A percentile compares a stretch with the other conserved stretches of the same genome.
These are phyloP conservation scores for Herpetotheres cachinnans DNA, from an alignment of 2,113 vertebrate species.

Conservation along the genomic window DNA sequence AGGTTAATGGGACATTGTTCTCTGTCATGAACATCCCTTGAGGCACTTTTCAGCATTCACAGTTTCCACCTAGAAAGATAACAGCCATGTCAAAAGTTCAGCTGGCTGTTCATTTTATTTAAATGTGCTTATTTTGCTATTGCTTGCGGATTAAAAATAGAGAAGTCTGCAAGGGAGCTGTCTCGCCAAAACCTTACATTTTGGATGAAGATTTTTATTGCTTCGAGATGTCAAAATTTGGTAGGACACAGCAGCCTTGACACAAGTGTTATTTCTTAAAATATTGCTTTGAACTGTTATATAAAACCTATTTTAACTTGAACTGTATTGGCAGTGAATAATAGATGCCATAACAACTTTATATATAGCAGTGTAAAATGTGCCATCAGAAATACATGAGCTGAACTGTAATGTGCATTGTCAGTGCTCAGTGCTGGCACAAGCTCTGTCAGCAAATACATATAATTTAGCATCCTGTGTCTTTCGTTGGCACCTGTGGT, in stretches of 20 bases:
- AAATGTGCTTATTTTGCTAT: slow-evolving; percentile 23
- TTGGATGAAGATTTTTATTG: slow-evolving; percentile 59
- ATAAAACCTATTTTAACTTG: slow-evolving; percentile 67
- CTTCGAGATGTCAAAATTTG: slow-evolving; percentile 63
- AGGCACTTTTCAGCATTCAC: background rate
- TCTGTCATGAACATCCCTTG: background rate
- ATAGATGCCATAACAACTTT: slow-evolving; percentile 69
- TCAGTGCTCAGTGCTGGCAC: slow-evolving; percentile 44
- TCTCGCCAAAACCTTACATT: slow-evolving; percentile 42
- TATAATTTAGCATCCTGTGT: background rate
- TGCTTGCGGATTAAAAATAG: slow-evolving; percentile 46
- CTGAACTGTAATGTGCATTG: slow-evolving; percentile 55
- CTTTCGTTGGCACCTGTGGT: slow-evolving; percentile 2
- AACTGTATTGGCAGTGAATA: slow-evolving; percentile 70
- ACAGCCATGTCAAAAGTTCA: slow-evolving; percentile 52
- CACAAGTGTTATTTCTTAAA: slow-evolving; percentile 64
- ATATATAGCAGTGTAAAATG: slow-evolving; percentile 64
- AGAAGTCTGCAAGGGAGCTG: slow-evolving; percentile 18
- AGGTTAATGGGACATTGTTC: slow-evolving; percentile 40
- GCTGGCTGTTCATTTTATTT: slow-evolving; percentile 52
- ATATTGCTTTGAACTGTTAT: slow-evolving; percentile 67
- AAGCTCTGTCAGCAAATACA: slow-evolving; percentile 14
- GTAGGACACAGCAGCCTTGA: slow-evolving; percentile 55
- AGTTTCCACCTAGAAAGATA: slow-evolving; percentile 41
- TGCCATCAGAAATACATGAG: slow-evolving; percentile 60